Base-by-base conservation (phyloP, 1,140 invertebrate species). In the Lepidurus arcticus region DNA sequence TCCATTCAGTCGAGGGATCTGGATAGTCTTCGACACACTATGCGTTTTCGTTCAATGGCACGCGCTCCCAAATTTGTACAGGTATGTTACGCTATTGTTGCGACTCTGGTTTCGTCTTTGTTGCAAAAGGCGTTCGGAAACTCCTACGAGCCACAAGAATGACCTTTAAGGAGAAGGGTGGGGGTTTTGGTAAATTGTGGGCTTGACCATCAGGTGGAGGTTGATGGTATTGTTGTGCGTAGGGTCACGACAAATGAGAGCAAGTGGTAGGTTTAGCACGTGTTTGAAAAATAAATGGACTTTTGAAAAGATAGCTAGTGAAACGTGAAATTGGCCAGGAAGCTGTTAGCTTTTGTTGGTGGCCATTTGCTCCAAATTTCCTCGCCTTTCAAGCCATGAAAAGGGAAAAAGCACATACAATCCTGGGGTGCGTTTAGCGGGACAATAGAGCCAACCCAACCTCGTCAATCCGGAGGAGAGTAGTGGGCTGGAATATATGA, bases 361-460 rank as follows among this genome's bases (percentile, higher is more conserved):
- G 53, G 16, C 53, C 53, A 65, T 65, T 65, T 65, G 53, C 53
- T 65, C 53, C 21, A 65, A 65, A 65, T 65, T 65, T 65, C 53
- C 53, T 65, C 53, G 53, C 53, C 13, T 65, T 65, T 9, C 21
- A 21, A 16, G 21, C 53, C n/a, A 13, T 65, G 21, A 65, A 65
- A 65, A 16, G 53, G 53, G 3, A 65, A 16, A 65, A 65, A 65
- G 13, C 53, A 13, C 53, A 65, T 21, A 65, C 53, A 65, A 65
- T 65, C 53, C 53, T 21, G 16, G 53, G 53, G 21, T 65, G 21
- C 53, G 53, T 65, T 65, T 65, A 65, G 53, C n/a, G 21, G 53
- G 53, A 65, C 53, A 65, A 65, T 65, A 65, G 53, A 65, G 13
- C 53, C 9, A 65, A 65, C 53, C 53, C 53, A 65, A 65, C 53